Base-by-base conservation (phyloP, 2,113 vertebrate genomes). In the Ondatra zibethicus region DNA sequence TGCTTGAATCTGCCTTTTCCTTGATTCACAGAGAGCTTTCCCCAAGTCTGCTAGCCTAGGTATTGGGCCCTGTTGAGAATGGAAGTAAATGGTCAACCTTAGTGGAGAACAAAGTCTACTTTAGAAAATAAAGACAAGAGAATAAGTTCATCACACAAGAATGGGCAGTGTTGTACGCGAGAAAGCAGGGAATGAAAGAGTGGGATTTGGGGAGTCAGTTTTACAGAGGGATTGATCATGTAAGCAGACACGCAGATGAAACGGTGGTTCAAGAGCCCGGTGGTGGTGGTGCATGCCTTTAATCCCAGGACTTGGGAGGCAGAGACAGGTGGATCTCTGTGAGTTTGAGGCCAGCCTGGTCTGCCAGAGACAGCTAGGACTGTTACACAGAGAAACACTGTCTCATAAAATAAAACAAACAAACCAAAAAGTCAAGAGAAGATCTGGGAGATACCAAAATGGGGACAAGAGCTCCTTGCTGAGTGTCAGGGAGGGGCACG, bases 401-500 rank as follows among this genome's bases (percentile, higher is more conserved):
- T 58, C 55, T 58, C 55, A 2, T 58, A 58, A 58, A 58, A 58
- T 17, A 21, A 58, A 58, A 19, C 55, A 58, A 58, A 21, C 55
- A 58, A 58, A 19, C 17, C 19, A 58, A 39, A 31, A 7, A 17
- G 4, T 3, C 27, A 8, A 5, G 36, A n/a, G 72, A 47, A 23
- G 5, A 50, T 50, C 5, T 21, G 17, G 27, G 76, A 85, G 19
- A 16, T 10, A 11, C 19, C 10, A 1, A 10, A 8, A 25, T 50
- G 10, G 39, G 7, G 1, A 52, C 19, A 2, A 0, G 0, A 7
- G 12, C 8, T 29, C n/a, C 3, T 0, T 8, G 0, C 2, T 27
- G 17, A 19, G 3, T 36, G n/a, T 13, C 39, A 39, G 13, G 25
- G 23, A 10, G 10, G n/a, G 1, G 14, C 0, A 0, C 2, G 3